Conservation (phyloP, 1,140 invertebrate genomes). For the Lasaia peninsularis region DNA sequence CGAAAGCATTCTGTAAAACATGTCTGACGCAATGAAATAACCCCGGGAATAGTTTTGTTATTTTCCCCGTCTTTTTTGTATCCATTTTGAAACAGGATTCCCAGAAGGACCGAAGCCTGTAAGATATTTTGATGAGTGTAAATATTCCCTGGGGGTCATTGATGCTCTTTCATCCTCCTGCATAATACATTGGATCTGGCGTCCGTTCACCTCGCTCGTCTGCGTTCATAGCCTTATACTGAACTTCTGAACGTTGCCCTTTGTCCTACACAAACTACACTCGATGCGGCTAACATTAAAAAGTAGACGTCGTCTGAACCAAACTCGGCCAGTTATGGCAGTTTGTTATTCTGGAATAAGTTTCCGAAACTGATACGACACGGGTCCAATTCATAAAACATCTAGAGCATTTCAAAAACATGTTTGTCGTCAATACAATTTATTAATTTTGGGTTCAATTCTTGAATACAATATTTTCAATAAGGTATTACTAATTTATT, state of each 20-base stretch:
- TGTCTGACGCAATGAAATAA: neutral
- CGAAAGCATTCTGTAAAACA: neutral
- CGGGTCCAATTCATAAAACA: neutral
- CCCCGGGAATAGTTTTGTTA: neutral
- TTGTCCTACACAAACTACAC: constrained; percentile 35
- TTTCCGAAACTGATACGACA: neutral
- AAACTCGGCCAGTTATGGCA: constrained; percentile 16
- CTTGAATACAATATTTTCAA: too few relatives aligned
- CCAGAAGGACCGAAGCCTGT: neutral
- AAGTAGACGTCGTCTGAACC: constrained; percentile 22
- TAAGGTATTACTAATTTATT: too few relatives aligned
- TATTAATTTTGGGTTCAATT: too few relatives aligned
- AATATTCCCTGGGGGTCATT: constrained; percentile 30
- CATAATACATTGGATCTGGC: constrained; percentile 42
- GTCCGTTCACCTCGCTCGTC: constrained; percentile 53
- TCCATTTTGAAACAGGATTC: constrained; percentile 1
- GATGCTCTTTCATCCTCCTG: constrained; percentile 35
- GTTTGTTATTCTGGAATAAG: constrained; percentile 18
- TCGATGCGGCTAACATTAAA: constrained; percentile 18
- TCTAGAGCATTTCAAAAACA: too few relatives aligned
- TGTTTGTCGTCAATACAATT: too few relatives aligned
- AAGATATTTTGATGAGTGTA: neutral
- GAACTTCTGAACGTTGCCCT: constrained; percentile 44
- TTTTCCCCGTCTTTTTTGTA: constrained; percentile 1
- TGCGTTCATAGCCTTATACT: constrained; percentile 39